These are phyloP conservation scores for Porites cylindrica DNA, from an alignment of 92 coral and sea anemone species.

Conservation along the genomic window DNA sequence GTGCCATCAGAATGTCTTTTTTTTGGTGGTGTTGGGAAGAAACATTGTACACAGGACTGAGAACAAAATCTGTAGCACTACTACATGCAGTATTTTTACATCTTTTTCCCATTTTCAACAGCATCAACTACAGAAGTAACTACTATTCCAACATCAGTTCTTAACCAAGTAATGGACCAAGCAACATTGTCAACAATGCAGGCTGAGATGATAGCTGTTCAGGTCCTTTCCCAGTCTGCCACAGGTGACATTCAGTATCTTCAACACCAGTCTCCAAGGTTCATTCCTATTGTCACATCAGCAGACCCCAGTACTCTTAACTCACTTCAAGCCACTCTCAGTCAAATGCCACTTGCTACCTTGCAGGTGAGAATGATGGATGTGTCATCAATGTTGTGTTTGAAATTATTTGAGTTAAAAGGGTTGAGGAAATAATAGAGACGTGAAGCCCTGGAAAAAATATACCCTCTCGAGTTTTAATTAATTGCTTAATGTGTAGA, in stretches of 20 bases:
- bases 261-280: conserved; percentile 90
- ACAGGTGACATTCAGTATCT: conserved; percentile 97
- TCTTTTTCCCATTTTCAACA: background rate
- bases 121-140: conserved; percentile 77
- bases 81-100: background rate
- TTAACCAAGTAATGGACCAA: conserved; percentile 94
- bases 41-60: too few species aligned
- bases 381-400: too few species aligned
- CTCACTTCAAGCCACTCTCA: conserved; percentile 90
- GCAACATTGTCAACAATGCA: conserved; percentile 98
- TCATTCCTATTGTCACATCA: conserved; percentile 87
- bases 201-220: conserved; percentile 99
- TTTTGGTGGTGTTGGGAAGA: too few species aligned
- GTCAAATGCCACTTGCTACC: conserved; percentile 91
- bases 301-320: conserved; percentile 79
- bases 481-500: too few species aligned
- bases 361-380: conserved; percentile 64
- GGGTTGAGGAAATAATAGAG: too few species aligned
- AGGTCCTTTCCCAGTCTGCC: conserved; percentile 98
- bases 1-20: too few species aligned
- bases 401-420: too few species aligned
- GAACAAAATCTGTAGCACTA: too few species aligned
- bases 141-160: conserved; percentile 82
- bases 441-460: too few species aligned
- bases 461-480: too few species aligned